Percentiles rank a stretch among this genome's conserved stretches.
phyloP scores from a whole-genome alignment of 2,888 invertebrate species.

The Pterobdella sp. region DNA sequence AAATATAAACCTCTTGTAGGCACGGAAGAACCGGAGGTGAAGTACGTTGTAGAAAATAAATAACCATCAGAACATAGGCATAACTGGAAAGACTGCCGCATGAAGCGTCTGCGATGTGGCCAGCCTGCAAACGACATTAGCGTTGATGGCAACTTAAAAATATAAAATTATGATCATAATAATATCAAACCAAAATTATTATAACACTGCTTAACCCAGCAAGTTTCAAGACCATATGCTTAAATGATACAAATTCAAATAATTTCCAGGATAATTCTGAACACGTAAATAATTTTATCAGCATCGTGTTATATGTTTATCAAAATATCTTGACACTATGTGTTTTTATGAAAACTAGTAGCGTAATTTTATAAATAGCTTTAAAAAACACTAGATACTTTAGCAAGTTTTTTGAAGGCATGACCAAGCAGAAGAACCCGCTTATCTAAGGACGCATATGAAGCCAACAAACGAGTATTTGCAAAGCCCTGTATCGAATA shows the following conservation, averaged over 20 bases:
- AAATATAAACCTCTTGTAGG: constrained; percentile 55
- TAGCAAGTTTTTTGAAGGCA: constrained; percentile 57
- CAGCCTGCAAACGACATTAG: constrained; percentile 24
- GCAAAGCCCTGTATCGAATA: constrained; percentile 51
- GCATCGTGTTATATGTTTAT: no score
- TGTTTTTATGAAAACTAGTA: no score
- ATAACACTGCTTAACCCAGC: neutral
- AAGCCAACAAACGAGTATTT: constrained; percentile 55
- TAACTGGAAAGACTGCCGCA: constrained; percentile 60
- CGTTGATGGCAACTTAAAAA: neutral
- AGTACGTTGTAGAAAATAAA: constrained; percentile 58
- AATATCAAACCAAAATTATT: neutral
- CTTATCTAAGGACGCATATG: constrained; percentile 55
- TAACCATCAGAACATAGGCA: constrained; percentile 58
- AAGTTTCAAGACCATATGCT: no score
- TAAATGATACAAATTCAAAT: no score
- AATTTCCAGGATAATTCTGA: no score
- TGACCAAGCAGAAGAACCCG: constrained; percentile 54
- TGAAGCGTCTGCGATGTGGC: constrained; percentile 58
- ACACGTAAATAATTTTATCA: no score
- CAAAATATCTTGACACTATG: no score
- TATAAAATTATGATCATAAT: neutral
- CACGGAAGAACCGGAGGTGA: constrained; percentile 58
- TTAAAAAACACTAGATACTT: no score
- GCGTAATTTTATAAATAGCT: no score